Percentiles rank a stretch among this genome's conserved stretches.
Evolutionary conservation across 1,140 invertebrate species (phyloP).

Genomic region (Lucilia sericata): DNA sequence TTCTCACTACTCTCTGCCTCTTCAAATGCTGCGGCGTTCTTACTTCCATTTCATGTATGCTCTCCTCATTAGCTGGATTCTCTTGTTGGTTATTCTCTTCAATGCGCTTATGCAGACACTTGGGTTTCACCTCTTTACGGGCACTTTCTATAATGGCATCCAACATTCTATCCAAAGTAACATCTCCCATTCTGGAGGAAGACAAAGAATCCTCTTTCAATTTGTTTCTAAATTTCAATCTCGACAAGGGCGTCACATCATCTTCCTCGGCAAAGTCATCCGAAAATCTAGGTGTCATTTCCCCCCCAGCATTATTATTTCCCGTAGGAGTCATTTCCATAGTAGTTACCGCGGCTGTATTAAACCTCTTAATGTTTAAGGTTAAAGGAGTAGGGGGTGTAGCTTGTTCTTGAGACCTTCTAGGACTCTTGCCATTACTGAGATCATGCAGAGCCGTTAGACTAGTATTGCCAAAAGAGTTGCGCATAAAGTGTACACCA

Average conservation of each 20-base stretch:
- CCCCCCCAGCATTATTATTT: neutral
- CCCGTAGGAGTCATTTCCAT: neutral
- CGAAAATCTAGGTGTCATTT: constrained; percentile 36
- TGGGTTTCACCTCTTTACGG: constrained; percentile 56
- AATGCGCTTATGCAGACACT: neutral
- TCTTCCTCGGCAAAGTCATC: constrained; percentile 47
- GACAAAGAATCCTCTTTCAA: constrained; percentile 58
- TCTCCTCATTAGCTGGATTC: constrained; percentile 49
- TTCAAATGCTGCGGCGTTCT: constrained; percentile 64
- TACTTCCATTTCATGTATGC: constrained; percentile 66
- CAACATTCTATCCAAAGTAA: constrained; percentile 64
- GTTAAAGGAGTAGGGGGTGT: constrained; percentile 49
- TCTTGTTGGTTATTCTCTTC: neutral
- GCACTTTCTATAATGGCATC: constrained; percentile 66
- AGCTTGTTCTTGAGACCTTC: constrained; percentile 17
- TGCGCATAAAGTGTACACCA: constrained; percentile 63
- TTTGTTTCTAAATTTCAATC: constrained; percentile 34
- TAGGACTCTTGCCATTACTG: constrained; percentile 64
- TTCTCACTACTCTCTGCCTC: constrained; percentile 63
- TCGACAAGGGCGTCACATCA: constrained; percentile 30
- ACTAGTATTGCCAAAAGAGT: constrained; percentile 62
- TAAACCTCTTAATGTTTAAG: constrained; percentile 7
- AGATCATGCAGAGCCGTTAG: constrained; percentile 63
- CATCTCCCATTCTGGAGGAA: constrained; percentile 66
- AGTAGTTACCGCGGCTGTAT: neutral